Percentiles rank a stretch among this genome's conserved stretches.
phyloP scores from a whole-genome alignment of 1,140 invertebrate genomes.

The Eupristina koningsbergeri region DNA sequence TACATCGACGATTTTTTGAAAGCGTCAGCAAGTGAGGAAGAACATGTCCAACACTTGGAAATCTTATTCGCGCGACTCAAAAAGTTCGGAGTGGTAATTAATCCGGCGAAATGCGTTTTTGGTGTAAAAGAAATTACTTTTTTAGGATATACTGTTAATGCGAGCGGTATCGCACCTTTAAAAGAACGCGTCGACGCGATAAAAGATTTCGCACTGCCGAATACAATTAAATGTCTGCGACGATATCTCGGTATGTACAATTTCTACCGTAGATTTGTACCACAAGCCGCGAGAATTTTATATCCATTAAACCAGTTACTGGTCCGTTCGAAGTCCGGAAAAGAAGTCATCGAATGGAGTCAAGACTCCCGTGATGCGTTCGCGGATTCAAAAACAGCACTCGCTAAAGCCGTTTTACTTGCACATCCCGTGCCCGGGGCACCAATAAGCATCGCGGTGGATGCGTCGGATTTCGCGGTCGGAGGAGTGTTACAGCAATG shows the following conservation, averaged over 20 bases:
- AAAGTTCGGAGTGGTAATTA: no score
- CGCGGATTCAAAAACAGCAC: neutral
- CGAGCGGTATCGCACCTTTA: slow-evolving; percentile 50
- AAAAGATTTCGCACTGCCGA: slow-evolving; percentile 50
- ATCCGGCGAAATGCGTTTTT: slow-evolving; percentile 60
- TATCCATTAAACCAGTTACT: slow-evolving; percentile 46
- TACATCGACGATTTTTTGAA: slow-evolving; percentile 72
- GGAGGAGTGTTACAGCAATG: slow-evolving; percentile 28
- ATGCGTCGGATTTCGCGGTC: slow-evolving; percentile 14
- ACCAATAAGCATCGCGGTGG: neutral
- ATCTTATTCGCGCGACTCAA: slow-evolving; percentile 54
- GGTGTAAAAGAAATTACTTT: slow-evolving; percentile 55
- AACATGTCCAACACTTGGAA: slow-evolving; percentile 55
- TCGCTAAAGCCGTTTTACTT: neutral
- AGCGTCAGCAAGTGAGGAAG: slow-evolving; percentile 55
- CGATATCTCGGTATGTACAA: no score
- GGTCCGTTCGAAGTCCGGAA: neutral
- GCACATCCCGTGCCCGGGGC: neutral
- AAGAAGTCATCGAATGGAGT: neutral
- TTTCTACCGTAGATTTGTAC: no score
- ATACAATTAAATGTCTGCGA: slow-evolving; percentile 48
- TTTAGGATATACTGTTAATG: slow-evolving; percentile 59
- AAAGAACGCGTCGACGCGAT: slow-evolving; percentile 58
- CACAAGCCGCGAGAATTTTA: no score
- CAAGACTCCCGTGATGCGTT: neutral